phyloP scores from a whole-genome alignment of 2,888 invertebrate genomes.

The Lucinisca nassula region DNA sequence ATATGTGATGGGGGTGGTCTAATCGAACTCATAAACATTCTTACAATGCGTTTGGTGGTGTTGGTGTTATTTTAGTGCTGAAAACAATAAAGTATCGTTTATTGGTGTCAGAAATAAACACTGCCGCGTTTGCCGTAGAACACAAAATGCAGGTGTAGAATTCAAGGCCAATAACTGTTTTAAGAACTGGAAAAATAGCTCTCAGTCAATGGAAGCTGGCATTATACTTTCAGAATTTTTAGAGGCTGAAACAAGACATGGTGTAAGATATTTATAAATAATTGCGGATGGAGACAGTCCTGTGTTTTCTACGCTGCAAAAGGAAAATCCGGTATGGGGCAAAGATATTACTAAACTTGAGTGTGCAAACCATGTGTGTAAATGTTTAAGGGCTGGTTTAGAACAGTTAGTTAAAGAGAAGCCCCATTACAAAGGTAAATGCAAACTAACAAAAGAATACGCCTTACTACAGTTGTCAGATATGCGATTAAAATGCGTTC shows the following conservation, averaged over 20 bases:
- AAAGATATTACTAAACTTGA: conserved; percentile 15
- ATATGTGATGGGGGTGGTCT: conserved; percentile 67
- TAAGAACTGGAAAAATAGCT: conserved; percentile 42
- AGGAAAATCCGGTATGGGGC: conserved; percentile 48
- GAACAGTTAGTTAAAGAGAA: conserved; percentile 45
- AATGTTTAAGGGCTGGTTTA: conserved; percentile 28
- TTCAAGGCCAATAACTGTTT: conserved; percentile 19
- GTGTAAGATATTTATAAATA: conserved; percentile 34
- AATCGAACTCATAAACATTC: conserved; percentile 67
- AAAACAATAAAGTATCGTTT: conserved; percentile 59
- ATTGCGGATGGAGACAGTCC: conserved; percentile 59
- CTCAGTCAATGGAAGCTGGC: conserved; percentile 64
- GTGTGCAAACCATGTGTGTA: conserved; percentile 53
- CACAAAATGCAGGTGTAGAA: background rate
- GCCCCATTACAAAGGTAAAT: conserved; percentile 25
- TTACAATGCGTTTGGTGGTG: conserved; percentile 70
- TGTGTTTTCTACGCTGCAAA: background rate
- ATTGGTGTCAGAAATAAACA: conserved; percentile 63
- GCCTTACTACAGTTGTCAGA: background rate
- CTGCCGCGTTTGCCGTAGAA: conserved; percentile 18
- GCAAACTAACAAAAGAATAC: conserved; percentile 35
- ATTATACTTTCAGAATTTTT: conserved; percentile 59
- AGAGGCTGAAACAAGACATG: conserved; percentile 37
- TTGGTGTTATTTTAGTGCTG: conserved; percentile 62
- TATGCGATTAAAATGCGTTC: conserved; percentile 16